Evolutionary conservation across 2,888 invertebrate genomes (phyloP), one percentile per base, ranked within the genome.

Genomic region (Calliphora vomitoria): DNA sequence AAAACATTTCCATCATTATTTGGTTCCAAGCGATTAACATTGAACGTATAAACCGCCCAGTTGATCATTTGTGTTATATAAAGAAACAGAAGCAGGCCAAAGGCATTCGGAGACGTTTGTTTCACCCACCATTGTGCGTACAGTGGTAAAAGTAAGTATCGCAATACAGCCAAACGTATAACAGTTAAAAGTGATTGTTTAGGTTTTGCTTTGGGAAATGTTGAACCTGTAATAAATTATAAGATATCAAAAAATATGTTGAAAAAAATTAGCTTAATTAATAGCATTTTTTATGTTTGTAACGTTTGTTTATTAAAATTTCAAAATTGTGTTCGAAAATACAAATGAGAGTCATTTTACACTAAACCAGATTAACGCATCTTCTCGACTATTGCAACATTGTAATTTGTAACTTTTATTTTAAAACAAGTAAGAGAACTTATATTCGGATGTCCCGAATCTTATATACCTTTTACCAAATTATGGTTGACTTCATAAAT

Each of bases 201-300:
- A 2, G 99, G 98, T 94, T 99, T 99, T 18, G 98, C 97, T 95
- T 99, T 99, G 15, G 98, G 97, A 94, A 99, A 99, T 85, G 98
- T 98, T 58, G 99, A 98, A 68, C 98, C 98, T 98, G 91, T 25
- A 79, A 53, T 20, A n/a, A 62, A 60, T 47, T 50, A 47, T 25
- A 20, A 31, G 15, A 53, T 62, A 25, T 62, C 35, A 50, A 68
- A 38, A 44, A 58, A 35, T 69, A 31, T 62, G 13, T 13, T 62
- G 20, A 18, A 47, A 1, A 25, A 25, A 25, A 25, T 25, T 25
- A 25, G 25, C 25, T n/a, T n/a, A n/a, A n/a, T n/a, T n/a, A n/a
- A n/a, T n/a, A n/a, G n/a, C n/a, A n/a, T n/a, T n/a, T n/a, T n/a
- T n/a, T n/a, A n/a, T n/a, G n/a, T n/a, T n/a, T n/a, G n/a, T n/a